These are phyloP conservation scores for Isichthys henryi DNA, from an alignment of 2,113 vertebrate species.

Conservation along the genomic window DNA sequence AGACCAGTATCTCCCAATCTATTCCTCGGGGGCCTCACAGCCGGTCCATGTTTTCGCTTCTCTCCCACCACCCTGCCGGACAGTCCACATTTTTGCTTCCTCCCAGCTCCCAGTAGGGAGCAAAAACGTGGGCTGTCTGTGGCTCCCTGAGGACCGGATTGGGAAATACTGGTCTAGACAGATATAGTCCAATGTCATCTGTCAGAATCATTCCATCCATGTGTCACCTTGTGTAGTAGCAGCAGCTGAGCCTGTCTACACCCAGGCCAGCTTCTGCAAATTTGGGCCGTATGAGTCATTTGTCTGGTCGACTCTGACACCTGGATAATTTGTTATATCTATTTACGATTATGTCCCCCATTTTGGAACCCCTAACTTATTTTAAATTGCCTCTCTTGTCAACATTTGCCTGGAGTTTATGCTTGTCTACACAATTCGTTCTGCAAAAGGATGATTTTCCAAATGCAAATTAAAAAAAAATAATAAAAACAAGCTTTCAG, in stretches of 20 bases:
- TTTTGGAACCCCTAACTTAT: neutral
- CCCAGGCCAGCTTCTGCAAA: slow-evolving; percentile 4
- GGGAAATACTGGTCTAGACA: slow-evolving; percentile 9
- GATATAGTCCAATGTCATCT: neutral
- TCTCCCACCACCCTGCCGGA: neutral
- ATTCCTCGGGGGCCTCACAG: neutral
- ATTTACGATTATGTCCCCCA: neutral
- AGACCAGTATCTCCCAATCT: neutral
- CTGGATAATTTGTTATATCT: neutral
- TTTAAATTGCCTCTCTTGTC: neutral
- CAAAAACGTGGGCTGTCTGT: neutral
- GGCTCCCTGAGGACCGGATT: neutral
- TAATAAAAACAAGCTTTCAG: neutral
- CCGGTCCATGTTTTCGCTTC: neutral
- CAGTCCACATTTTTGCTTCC: neutral
- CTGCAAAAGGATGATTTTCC: neutral
- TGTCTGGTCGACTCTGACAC: neutral
- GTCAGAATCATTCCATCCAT: neutral
- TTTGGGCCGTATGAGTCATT: neutral
- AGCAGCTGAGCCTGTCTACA: slow-evolving; percentile 16
- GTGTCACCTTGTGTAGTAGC: neutral
- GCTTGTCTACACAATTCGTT: neutral
- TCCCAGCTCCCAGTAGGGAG: neutral
- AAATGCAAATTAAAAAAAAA: neutral
- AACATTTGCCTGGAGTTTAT: neutral